phyloP scores from a whole-genome alignment of 2,888 invertebrate species.

The Drosophila prolongata region DNA sequence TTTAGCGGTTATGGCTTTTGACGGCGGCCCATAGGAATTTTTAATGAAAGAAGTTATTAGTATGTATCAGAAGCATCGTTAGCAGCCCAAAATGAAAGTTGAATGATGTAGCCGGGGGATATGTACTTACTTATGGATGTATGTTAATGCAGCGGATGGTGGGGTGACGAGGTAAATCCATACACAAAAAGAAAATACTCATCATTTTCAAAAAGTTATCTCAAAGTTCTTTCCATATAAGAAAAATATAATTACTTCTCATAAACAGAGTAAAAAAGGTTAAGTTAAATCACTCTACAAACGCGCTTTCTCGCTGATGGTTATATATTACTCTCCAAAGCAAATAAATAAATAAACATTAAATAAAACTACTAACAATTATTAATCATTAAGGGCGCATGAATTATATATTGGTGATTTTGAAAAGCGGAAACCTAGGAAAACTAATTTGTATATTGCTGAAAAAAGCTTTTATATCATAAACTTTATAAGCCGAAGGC shows the following conservation, averaged over 20 bases:
- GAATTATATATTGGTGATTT: neutral
- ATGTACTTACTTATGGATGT: slow-evolving; percentile 22
- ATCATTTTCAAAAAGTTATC: neutral
- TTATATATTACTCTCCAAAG: too few relatives aligned
- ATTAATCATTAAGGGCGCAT: neutral
- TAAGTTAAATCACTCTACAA: too few relatives aligned
- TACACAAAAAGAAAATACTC: slow-evolving; percentile 2
- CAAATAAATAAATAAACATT: too few relatives aligned
- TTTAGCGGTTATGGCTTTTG: slow-evolving; percentile 46
- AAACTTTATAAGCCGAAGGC: neutral
- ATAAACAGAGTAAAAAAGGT: too few relatives aligned
- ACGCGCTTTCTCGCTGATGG: too few relatives aligned
- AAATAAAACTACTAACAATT: too few relatives aligned
- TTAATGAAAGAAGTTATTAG: slow-evolving; percentile 79
- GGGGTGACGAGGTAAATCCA: neutral
- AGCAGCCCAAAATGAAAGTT: slow-evolving; percentile 54
- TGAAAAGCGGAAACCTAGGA: neutral
- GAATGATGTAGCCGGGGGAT: slow-evolving; percentile 21
- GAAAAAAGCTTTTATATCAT: neutral
- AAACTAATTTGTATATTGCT: too few relatives aligned
- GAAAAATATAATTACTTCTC: too few relatives aligned
- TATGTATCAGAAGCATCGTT: slow-evolving; percentile 77
- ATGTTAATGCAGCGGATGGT: slow-evolving; percentile 7
- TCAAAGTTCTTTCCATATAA: too few relatives aligned
- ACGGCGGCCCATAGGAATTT: slow-evolving; percentile 63